Conservation (phyloP, 2,888 invertebrate genomes). For the Conus canariensis region DNA sequence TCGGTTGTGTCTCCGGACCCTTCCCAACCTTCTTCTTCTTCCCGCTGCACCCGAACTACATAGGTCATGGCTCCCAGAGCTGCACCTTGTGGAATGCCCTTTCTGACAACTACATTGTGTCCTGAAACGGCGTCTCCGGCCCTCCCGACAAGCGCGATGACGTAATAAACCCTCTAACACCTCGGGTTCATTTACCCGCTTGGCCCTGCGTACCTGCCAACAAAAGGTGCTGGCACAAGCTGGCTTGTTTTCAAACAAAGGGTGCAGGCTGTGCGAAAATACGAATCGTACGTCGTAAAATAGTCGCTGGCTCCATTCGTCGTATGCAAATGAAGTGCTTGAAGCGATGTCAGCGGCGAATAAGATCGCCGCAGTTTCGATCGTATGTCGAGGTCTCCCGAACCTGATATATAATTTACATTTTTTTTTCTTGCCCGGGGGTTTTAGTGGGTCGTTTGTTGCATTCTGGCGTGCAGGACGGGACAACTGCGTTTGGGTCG, state of each 20-base stretch:
- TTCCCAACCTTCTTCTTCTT: too few species aligned
- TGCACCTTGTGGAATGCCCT: conserved; percentile 12
- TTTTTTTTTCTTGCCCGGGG: conserved; percentile 6
- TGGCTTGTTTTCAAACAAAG: conserved; percentile 32
- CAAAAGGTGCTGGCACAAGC: background rate
- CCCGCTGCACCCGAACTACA: too few species aligned
- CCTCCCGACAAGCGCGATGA: background rate
- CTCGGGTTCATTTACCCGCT: background rate
- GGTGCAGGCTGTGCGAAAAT: conserved; percentile 30
- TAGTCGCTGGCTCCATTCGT: conserved; percentile 32
- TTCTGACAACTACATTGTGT: conserved; percentile 26
- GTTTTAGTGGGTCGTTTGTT: conserved; percentile 15
- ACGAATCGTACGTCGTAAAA: conserved; percentile 30
- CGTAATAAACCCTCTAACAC: conserved; percentile 4
- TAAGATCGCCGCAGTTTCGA: conserved; percentile 39
- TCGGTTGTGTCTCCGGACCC: too few species aligned
- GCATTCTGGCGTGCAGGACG: background rate
- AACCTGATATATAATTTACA: conserved; percentile 40
- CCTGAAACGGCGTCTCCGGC: background rate
- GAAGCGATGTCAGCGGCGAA: conserved; percentile 14
- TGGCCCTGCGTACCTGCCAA: conserved; percentile 27
- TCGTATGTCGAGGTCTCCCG: conserved; percentile 28
- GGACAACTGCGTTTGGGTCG: conserved; percentile 11
- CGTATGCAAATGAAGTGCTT: conserved; percentile 36
- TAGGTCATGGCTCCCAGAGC: background rate